A percentile compares a stretch with the other conserved stretches of the same genome.
These are phyloP conservation scores for Dichetophora obliterata DNA, from an alignment of 2,888 invertebrate species.

Conservation along the genomic window DNA sequence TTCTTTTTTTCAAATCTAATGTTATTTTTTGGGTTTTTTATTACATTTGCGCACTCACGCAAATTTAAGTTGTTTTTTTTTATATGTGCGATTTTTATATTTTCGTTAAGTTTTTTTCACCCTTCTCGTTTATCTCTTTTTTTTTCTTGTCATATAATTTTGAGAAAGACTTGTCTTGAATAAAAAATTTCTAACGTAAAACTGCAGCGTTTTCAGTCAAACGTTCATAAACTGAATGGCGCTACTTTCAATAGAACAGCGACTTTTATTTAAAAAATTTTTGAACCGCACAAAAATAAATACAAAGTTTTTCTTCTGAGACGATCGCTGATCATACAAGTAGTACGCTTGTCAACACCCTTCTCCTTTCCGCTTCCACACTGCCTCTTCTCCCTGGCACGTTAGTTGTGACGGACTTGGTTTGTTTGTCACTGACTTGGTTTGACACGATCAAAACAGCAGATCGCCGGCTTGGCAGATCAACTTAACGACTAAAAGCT, in stretches of 20 bases:
- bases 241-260: constrained; percentile 25
- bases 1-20: neutral
- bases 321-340: neutral
- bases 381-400: neutral
- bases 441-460: constrained; percentile 13
- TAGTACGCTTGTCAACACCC: neutral
- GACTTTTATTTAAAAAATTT: constrained; percentile 34
- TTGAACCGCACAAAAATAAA: constrained; percentile 5
- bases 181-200: constrained; percentile 16
- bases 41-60: no score
- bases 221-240: constrained; percentile 23
- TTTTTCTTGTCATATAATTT: neutral
- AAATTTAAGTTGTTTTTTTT: neutral
- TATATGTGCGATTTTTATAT: neutral
- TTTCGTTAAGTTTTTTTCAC: neutral
- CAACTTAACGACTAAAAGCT: constrained; percentile 3
- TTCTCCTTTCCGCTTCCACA: neutral
- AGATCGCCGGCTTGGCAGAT: constrained; percentile 10
- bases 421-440: neutral
- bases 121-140: neutral
- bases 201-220: neutral
- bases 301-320: constrained; percentile 8
- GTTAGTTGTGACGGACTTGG: neutral
- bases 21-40: neutral
- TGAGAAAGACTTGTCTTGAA: neutral